A percentile compares a stretch with the other conserved stretches of the same genome.
Evolutionary conservation across 2,888 invertebrate genomes (phyloP).

Genomic region (Ramazzottius varieornatus): DNA sequence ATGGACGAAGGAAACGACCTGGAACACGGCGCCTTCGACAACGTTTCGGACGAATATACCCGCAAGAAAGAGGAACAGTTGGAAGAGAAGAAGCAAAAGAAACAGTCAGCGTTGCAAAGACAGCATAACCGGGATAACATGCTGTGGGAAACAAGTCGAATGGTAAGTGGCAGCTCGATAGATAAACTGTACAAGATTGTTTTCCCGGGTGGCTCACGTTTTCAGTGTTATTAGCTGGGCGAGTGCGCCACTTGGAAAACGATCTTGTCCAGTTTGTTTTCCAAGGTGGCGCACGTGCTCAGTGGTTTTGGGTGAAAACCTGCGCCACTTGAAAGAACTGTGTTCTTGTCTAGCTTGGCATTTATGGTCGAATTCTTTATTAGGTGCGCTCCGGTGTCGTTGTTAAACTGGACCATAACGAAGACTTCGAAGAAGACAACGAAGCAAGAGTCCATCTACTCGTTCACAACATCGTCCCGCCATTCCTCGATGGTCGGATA

Average conservation of each 20-base stretch:
- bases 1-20: conserved; percentile 78
- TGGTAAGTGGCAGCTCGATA: too few relatives aligned
- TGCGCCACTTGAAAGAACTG: too few relatives aligned
- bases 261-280: too few relatives aligned
- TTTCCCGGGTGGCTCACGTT: too few relatives aligned
- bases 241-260: too few relatives aligned
- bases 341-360: too few relatives aligned
- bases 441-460: conserved; percentile 77
- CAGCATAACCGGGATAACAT: conserved; percentile 91
- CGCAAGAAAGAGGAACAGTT: conserved; percentile 72
- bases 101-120: conserved; percentile 76
- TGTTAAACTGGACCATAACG: conserved; percentile 55
- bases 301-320: too few relatives aligned
- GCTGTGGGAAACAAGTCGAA: conserved; percentile 89
- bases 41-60: conserved; percentile 66
- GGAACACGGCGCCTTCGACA: conserved; percentile 70
- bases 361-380: too few relatives aligned
- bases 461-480: conserved; percentile 92
- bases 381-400: conserved; percentile 67
- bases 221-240: too few relatives aligned
- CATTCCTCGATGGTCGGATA: conserved; percentile 89
- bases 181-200: too few relatives aligned
- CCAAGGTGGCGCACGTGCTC: too few relatives aligned
- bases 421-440: conserved; percentile 67
- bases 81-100: conserved; percentile 60